Base-by-base conservation (phyloP, 2,888 invertebrate species). In the Lymantria monacha region DNA sequence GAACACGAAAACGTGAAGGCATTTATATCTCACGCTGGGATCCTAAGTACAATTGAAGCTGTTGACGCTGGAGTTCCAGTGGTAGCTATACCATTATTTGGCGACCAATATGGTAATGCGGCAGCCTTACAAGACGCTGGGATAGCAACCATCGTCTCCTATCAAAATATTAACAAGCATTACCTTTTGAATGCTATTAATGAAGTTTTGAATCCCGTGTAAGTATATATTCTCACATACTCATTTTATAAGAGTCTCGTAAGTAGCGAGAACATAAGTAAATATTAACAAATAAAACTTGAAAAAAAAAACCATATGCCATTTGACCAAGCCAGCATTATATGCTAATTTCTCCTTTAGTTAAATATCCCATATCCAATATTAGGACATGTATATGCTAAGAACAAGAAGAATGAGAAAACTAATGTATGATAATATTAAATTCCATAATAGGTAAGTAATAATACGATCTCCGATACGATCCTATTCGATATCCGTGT, bases 41-140 rank as follows among this genome's bases (percentile, higher is more conserved):
- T 95, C 52, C 81, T 95, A 14, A 95, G 95, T 49, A 92, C 93
- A 0, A 93, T 93, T 12, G 95, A 95, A 73, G 93, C 94, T 0
- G 85, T 94, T 7, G 93, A 95, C 61, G 93, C 93, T 47, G 95
- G 93, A 10, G 92, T 93, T 37, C 95, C 95, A 7, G 84, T 94
- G 44, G 79, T 95, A 7, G 92, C 94, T 5, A 92, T 95, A 33
- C 95, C 95, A 7, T 89, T 95, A 45, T 95, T 94, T 66, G 95
- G 95, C 0, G 95, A 95, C 71, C 95, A 95, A 70, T 93, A 93
- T 56, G 91, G 93, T 0, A 95, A 95, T 71, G 94, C 93, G 0
- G 91, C 92, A 42, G 93, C 93, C 0, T 75, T 94, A 3, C 91
- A 92, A 66, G 93, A 93, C 45, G 92, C 92, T 9, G 93, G 94